A percentile compares a stretch with the other conserved stretches of the same genome.
phyloP scores from a whole-genome alignment of 2,113 vertebrate genomes.

The Nycticebus coucang region DNA sequence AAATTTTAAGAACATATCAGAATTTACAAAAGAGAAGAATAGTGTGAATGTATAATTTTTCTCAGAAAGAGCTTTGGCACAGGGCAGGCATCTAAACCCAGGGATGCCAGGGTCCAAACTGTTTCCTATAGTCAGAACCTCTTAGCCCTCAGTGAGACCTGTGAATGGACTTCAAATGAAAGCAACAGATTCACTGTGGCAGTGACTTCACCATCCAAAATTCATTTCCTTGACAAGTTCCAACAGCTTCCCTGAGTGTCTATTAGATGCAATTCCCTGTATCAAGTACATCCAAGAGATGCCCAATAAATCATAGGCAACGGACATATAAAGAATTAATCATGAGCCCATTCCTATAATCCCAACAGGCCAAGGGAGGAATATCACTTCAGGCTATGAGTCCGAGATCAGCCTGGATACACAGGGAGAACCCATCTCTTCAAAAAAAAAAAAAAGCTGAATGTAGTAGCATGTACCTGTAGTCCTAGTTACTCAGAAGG shows the following conservation, averaged over 20 bases:
- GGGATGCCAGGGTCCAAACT: neutral
- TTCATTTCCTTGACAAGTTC: neutral
- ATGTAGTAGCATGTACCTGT: no score
- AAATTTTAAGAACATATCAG: neutral
- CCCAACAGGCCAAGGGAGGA: no score
- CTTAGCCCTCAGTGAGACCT: neutral
- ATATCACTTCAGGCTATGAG: no score
- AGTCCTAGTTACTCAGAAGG: no score
- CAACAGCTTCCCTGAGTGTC: neutral
- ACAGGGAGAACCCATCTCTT: no score
- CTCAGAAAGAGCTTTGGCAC: neutral
- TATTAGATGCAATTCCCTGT: neutral
- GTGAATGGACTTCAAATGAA: neutral
- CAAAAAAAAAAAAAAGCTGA: no score
- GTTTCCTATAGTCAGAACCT: neutral
- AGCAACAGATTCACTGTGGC: neutral
- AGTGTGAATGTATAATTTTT: constrained; percentile 23
- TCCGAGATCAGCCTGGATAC: no score
- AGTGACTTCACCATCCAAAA: neutral
- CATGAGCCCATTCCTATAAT: neutral
- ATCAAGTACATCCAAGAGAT: neutral
- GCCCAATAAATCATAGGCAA: neutral
- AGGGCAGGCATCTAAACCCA: neutral
- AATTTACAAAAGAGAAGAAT: neutral
- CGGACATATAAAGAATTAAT: neutral